phyloP scores from a whole-genome alignment of 2,888 invertebrate genomes.

The Phaonia tiefii region DNA sequence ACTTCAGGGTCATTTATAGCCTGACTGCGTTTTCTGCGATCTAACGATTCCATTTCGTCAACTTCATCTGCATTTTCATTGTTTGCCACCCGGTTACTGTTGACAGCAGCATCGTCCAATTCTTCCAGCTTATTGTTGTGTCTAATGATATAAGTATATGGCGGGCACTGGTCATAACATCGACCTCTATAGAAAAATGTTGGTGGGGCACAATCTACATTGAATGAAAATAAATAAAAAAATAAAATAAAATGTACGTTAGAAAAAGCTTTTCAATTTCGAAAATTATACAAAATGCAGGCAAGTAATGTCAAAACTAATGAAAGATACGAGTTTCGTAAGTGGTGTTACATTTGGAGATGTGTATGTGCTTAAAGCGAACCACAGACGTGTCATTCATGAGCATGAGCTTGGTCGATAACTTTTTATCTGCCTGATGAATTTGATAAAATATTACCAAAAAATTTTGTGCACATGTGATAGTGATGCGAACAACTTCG shows the following conservation, averaged over 20 bases:
- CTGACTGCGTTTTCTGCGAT: slow-evolving; percentile 68
- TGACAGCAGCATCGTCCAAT: background rate
- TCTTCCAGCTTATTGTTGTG: slow-evolving; percentile 13
- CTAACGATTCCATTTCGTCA: slow-evolving; percentile 72
- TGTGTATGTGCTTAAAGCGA: too few relatives aligned
- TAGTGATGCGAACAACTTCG: too few relatives aligned
- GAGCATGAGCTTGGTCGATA: too few relatives aligned
- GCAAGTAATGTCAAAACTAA: background rate
- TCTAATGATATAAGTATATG: slow-evolving; percentile 71
- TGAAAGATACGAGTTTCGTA: background rate
- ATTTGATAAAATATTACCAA: too few relatives aligned
- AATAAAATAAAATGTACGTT: slow-evolving; percentile 14
- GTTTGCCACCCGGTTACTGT: slow-evolving; percentile 25
- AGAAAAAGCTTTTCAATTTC: background rate
- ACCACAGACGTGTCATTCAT: too few relatives aligned
- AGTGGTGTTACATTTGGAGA: background rate
- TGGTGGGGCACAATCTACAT: slow-evolving; percentile 76
- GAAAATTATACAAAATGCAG: slow-evolving; percentile 13
- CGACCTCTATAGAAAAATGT: slow-evolving; percentile 76
- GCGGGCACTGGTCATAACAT: slow-evolving; percentile 78
- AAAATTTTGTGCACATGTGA: too few relatives aligned
- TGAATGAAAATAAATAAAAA: slow-evolving; percentile 23
- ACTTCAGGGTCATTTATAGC: slow-evolving; percentile 18
- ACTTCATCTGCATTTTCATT: slow-evolving; percentile 51
- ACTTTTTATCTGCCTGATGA: too few relatives aligned